Evolutionary conservation across 2,113 vertebrate genomes (phyloP).

Genomic region (Platysteira castanea): DNA sequence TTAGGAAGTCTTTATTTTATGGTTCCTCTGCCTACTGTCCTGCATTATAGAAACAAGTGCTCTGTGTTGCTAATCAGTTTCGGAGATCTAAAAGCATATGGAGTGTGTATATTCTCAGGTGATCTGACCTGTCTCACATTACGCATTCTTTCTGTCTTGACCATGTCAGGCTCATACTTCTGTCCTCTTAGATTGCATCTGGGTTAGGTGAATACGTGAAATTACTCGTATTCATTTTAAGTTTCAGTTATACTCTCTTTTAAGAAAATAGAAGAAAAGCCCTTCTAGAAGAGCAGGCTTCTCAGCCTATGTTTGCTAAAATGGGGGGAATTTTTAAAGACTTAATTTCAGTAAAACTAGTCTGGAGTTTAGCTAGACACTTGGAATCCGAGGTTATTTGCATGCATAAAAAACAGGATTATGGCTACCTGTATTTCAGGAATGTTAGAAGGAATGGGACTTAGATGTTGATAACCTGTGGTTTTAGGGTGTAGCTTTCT

Average conservation of each 20-base stretch:
- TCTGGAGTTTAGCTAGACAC: neutral
- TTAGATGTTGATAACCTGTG: neutral
- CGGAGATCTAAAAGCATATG: neutral
- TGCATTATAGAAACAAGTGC: neutral
- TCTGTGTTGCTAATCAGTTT: neutral
- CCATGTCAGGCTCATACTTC: neutral
- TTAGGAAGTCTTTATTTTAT: neutral
- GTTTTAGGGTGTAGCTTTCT: conserved; percentile 7
- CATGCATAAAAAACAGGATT: neutral
- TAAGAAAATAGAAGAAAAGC: neutral
- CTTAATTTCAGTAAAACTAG: neutral
- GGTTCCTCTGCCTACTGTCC: neutral
- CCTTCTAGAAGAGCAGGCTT: neutral
- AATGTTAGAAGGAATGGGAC: neutral
- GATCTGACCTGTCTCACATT: neutral
- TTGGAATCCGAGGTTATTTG: neutral
- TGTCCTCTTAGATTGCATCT: neutral
- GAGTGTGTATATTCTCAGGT: conserved; percentile 19
- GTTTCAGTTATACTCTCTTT: neutral
- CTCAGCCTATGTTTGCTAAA: neutral
- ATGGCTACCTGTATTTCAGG: neutral
- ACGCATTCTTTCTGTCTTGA: neutral
- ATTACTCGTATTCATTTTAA: neutral
- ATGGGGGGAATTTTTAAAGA: neutral
- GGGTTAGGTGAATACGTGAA: neutral